Base-by-base conservation (phyloP, 2,113 vertebrate species). In the Melanerpes aurifrons region DNA sequence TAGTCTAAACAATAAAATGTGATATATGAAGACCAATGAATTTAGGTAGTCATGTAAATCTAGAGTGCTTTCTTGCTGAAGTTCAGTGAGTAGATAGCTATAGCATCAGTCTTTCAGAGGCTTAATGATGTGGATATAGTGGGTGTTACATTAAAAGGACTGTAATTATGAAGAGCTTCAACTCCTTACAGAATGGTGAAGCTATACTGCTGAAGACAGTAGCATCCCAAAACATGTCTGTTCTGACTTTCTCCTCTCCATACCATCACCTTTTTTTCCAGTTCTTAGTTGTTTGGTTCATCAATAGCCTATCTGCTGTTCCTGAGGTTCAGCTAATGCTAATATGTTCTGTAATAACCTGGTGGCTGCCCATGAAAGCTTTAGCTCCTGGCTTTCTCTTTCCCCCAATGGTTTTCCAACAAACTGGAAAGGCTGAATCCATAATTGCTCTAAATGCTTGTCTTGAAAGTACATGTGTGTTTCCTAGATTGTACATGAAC, bases 81-180 rank as follows among this genome's bases (percentile, higher is more conserved):
- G 3, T 72, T 84, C 20, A 61, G 6, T 12, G 10, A 3, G 19
- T 13, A 82, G 21, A 47, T 6, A 73, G 4, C 12, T 6, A 1
- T 3, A 48, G 1, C 11, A 68, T 13, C 16, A 82, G 26, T 50
- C 12, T 62, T 78, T 12, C 14, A 71, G 35, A 63, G 17, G 18
- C 4, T 37, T 5, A 37, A 3, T 15, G 15, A 21, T 2, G 3
- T 8, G 1, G 2, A 7, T 48, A 9, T 21, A 31, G 32, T 7
- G 5, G 0, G 2, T 64, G 14, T 56, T 53, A 75, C 35, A 68
- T 73, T 59, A 25, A 61, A 84, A 22, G 2, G 15, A n/a, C 6
- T 74, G 9, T 59, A 16, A 19, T 47, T 59, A 66, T 12, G 45
- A 69, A 26, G 6, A 63, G 2, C 17, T 80, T n/a, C 8, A 59